Evolutionary conservation across 2,797 vertebrate genomes (phyloP).

Genomic region (Trachurus trachurus): DNA sequence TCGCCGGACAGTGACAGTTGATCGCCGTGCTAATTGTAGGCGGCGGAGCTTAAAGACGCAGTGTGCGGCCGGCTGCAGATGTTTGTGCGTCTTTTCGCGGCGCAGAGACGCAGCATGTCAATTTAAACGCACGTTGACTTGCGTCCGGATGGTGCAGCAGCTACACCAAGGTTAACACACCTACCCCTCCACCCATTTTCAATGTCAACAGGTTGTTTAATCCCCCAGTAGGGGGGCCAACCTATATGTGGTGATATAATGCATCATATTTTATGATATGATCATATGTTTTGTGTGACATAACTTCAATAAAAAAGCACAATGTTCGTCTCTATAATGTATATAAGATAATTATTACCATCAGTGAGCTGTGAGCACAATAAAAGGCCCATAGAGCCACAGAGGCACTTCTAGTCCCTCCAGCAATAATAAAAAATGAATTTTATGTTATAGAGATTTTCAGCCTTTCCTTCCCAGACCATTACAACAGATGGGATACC

Average conservation of each 20-base stretch:
- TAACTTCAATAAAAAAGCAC: background rate
- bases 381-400: no score
- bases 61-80: constrained; percentile 63
- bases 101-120: no score
- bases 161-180: background rate
- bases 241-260: background rate
- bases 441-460: no score
- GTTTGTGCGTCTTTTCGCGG: constrained; percentile 1
- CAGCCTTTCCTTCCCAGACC: no score
- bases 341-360: no score
- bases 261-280: background rate
- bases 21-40: constrained; percentile 56
- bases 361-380: no score
- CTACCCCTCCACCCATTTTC: background rate
- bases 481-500: no score
- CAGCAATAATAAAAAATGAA: no score
- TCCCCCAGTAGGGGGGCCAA: background rate
- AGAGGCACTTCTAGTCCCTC: no score
- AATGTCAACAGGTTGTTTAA: constrained; percentile 73
- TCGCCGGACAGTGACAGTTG: constrained; percentile 65
- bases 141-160: constrained; percentile 5
- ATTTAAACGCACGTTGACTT: background rate
- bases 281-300: background rate
- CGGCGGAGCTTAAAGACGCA: constrained; percentile 81
- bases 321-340: background rate